Conservation (phyloP, 1,140 invertebrate species). For the Drosophila ananassae region DNA sequence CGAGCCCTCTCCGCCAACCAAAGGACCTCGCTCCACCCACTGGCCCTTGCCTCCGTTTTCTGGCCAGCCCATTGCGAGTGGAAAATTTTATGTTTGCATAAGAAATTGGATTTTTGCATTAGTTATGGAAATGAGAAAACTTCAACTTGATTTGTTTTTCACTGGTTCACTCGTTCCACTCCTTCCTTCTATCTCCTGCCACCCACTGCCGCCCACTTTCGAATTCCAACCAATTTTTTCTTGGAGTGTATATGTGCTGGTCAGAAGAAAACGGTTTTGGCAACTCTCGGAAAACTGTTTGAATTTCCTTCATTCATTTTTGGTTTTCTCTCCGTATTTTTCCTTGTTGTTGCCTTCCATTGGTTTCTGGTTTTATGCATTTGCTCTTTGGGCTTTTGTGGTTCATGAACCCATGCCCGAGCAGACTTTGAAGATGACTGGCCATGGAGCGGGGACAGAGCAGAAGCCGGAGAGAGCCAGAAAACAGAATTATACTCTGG, state of each 20-base stretch:
- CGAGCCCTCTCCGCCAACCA: background rate
- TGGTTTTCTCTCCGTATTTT: conserved; percentile 19
- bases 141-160: conserved; percentile 83
- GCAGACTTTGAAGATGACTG: background rate
- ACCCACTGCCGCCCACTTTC: background rate
- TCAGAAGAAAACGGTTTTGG: conserved; percentile 66
- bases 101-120: conserved; percentile 84
- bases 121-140: conserved; percentile 84
- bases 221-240: conserved; percentile 14
- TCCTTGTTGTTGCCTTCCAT: conserved; percentile 39
- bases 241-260: conserved; percentile 31
- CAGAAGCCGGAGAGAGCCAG: background rate
- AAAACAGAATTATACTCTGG: conserved; percentile 25
- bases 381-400: conserved; percentile 54
- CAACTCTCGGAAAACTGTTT: conserved; percentile 69
- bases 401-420: conserved; percentile 47
- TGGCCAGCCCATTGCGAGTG: conserved; percentile 71
- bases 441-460: no score
- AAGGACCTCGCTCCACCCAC: conserved; percentile 2
- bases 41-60: background rate
- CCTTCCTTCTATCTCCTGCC: background rate
- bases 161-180: conserved; percentile 51
- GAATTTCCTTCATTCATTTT: conserved; percentile 51
- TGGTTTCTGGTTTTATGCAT: conserved; percentile 57
- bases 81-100: conserved; percentile 84